Percentiles rank a stretch among this genome's conserved stretches.
Conservation (phyloP, 2,888 invertebrate genomes). For the Malthinus seriepunctatus region DNA sequence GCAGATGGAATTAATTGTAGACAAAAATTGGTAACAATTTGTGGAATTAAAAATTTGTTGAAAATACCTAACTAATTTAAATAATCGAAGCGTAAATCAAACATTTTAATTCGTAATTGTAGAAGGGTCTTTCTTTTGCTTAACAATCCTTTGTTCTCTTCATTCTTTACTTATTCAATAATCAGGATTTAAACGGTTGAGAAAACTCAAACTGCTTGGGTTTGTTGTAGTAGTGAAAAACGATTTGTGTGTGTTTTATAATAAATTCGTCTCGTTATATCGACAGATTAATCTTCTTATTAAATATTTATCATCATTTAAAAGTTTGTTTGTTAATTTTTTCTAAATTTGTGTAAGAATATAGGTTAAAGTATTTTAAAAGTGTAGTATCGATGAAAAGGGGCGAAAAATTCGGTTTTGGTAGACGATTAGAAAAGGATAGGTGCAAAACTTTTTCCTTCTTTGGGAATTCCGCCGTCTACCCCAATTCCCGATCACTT, state of each 20-base stretch:
- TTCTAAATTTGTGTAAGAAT: conserved; percentile 3
- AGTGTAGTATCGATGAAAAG: conserved; percentile 12
- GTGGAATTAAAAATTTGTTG: background rate
- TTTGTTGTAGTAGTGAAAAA: conserved; percentile 36
- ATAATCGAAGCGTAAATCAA: conserved; percentile 38
- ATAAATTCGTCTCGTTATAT: conserved; percentile 39
- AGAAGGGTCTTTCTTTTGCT: conserved; percentile 31
- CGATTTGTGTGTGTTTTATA: conserved; percentile 36
- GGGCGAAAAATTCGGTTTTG: conserved; percentile 13
- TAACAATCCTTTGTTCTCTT: conserved; percentile 30
- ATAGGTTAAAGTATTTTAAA: conserved; percentile 30
- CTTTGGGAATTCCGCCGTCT: conserved; percentile 26
- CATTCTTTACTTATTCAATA: conserved; percentile 40
- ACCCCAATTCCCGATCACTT: conserved; percentile 39
- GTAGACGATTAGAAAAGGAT: conserved; percentile 19
- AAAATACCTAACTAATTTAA: conserved; percentile 18
- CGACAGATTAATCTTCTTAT: conserved; percentile 31
- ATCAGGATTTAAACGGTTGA: conserved; percentile 39
- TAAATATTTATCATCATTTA: conserved; percentile 30
- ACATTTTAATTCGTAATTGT: conserved; percentile 40
- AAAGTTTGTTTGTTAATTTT: background rate
- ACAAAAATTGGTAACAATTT: too few species aligned
- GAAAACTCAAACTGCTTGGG: conserved; percentile 32
- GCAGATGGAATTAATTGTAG: too few species aligned
- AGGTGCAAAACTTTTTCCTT: conserved; percentile 18